Base-by-base conservation (phyloP, 2,797 vertebrate species). In the Poeciliopsis infans region DNA sequence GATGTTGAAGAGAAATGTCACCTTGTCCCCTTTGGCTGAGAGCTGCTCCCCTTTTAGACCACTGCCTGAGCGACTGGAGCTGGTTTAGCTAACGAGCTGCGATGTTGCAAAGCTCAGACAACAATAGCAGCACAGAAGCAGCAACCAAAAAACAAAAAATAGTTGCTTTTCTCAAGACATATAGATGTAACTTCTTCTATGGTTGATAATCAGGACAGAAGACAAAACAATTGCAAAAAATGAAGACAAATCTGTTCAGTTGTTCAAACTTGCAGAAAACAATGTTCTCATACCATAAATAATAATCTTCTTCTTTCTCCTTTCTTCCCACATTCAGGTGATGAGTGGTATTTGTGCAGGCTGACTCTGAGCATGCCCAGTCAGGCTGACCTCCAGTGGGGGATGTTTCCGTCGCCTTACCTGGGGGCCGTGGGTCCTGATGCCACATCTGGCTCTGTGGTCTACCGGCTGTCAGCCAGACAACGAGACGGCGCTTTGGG, bases 391-490 rank as follows among this genome's bases (percentile, higher is more conserved):
- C 92, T 97, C 72, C 96, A 95, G 91, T 98, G 97, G 97, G 88
- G 72, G 41, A 98, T 98, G 97, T 96, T 95, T 76, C 97, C 97
- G 0, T 94, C 94, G 15, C 97, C 97, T 0, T 97, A 95, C 90
- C 92, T 97, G 91, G 94, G 91, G 0, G 93, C 95, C 0, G 95
- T 97, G 0, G 92, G 96, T 2, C 96, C 96, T 0, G 95, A 97
- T 0, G 95, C 96, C 2, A 73, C 90, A 3, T 94, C 95, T 4
- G 95, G 96, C 70, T 90, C 96, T 0, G 74, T 93, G 0, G 86
- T 97, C 39, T 98, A 97, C 90, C 95, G 93, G 41, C 95, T 98
- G 8, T 86, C 88, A 0, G 94, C 95, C 0, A 93, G 86, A 36
- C 92, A 91, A 73, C 93, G 41, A 0, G 94, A 91, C 0, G 95